A percentile compares a stretch with the other conserved stretches of the same genome.
phyloP scores from a whole-genome alignment of 1,140 invertebrate species.

The Heterodera schachtii region DNA sequence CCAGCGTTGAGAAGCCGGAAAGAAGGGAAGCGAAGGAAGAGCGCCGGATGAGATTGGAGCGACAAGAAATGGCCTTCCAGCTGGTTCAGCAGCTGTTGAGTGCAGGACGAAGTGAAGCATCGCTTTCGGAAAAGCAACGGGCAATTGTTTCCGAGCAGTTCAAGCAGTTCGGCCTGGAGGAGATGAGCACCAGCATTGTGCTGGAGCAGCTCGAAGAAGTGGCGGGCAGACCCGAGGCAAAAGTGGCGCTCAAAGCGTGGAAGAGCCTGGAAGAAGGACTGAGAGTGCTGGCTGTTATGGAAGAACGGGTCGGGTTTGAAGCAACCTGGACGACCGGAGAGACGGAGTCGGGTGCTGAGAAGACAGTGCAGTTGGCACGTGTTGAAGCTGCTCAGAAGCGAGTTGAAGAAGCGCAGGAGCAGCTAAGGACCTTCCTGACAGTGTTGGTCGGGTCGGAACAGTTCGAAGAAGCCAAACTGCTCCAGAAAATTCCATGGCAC shows the following conservation, averaged over 20 bases:
- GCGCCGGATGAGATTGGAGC: background rate
- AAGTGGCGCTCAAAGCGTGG: too few species aligned
- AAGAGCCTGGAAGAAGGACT: too few species aligned
- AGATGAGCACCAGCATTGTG: background rate
- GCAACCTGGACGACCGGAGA: too few species aligned
- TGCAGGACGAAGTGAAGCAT: background rate
- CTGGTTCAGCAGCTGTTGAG: background rate
- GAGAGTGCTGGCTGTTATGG: too few species aligned
- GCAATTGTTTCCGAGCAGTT: background rate
- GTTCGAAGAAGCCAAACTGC: constrained; percentile 6
- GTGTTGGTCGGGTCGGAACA: background rate
- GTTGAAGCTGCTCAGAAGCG: background rate
- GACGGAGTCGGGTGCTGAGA: too few species aligned
- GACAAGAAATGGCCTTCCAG: too few species aligned
- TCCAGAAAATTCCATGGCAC: background rate
- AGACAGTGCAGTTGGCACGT: background rate
- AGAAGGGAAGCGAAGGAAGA: background rate
- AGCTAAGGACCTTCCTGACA: background rate
- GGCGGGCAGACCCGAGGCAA: background rate
- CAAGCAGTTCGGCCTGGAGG: background rate
- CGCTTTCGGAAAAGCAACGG: background rate
- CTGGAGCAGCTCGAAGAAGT: background rate
- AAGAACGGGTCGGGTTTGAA: too few species aligned
- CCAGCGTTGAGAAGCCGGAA: background rate
- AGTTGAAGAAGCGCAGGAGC: background rate